Evolutionary conservation across 1,140 invertebrate genomes (phyloP), one percentile per base, ranked within the genome.

Genomic region (Lucilia sericata): DNA sequence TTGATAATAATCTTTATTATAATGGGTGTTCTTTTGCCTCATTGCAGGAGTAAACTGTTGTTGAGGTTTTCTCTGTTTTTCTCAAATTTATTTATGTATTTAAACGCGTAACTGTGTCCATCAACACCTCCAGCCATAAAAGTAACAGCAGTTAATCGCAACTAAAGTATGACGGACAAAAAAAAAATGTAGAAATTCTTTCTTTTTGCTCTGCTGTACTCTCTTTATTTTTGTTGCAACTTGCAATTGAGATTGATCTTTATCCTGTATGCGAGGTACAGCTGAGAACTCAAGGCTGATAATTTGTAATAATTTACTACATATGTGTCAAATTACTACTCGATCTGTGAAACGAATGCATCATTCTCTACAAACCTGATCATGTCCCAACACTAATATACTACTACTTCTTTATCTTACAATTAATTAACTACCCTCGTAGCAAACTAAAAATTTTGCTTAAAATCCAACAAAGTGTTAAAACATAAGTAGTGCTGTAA

Each of bases 31-130:
- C 75, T 8, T 78, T 78, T 78, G 36, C 5, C 74, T n/a, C 10
- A 10, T 76, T 36, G 74, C 2, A 76, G 76, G 5, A 49, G 42
- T 7, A 19, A 19, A 13, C 47, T 80, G 76, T 78, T 36, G 14
- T 19, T 17, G 14, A 5, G 3, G 25, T 47, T 17, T 42, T 1
- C 21, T 19, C 21, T n/a, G 70, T 25, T 25, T 42, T 51, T 80
- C 49, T 9, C 34, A 49, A 49, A 49, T 13, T 49, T 80, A 12
- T 80, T 80, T 49, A 80, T 80, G 76, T 80, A 80, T 80, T 80
- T 80, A 49, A 80, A 80, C 76, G 76, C 76, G 76, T 80, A 80
- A 80, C 76, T 80, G 76, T 80, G 76, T 80, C 76, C 76, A 80
- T 80, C 76, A 80, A 80, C 76, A 80, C 76, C 76, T 49, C 47